Evolutionary conservation across 2,888 invertebrate genomes (phyloP), one percentile per base, ranked within the genome.

Genomic region (Trissolcus japonicus): DNA sequence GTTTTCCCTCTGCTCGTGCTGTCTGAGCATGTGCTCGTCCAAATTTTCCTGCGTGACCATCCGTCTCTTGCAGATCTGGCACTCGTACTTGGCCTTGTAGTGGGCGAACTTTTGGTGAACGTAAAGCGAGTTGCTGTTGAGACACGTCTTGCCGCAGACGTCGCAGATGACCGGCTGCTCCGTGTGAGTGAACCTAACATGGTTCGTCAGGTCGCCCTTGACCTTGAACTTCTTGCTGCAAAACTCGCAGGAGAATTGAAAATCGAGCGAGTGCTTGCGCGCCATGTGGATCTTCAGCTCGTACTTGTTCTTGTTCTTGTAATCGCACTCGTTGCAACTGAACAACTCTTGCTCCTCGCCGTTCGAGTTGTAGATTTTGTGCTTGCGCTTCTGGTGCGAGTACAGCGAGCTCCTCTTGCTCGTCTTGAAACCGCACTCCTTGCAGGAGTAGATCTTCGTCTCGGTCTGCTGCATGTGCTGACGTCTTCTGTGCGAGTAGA

Each of bases 1-100:
- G 25, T 84, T 86, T 46, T 88, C 86, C n/a, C 85, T 78, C 53
- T 85, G 84, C 75, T 89, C 89, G 76, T 89, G 89, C 40, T 89
- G 88, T 35, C 83, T 76, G 1, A 88, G 67, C 81, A 89, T 84
- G 62, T 89, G 89, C 59, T 88, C 88, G 66, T 90, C 88, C 9
- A 90, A 85, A 46, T 90, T 90, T 62, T 89, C 89, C 53, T 90
- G 90, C 2, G 87, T 89, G 16, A 90, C 90, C 84, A 89, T 86
- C 1, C 89, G 81, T 16, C 89, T 72, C 46, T 89, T 88, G 61
- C 89, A 89, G 0, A 89, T 77, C 21, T 84, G 83, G 40, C 89
- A 89, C 76, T 89, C 88, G 72, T 83, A 89, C 65, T 89, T 86
- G 0, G 89, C 87, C 59, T 88, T 89, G 79, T 87, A 89, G 25